Evolutionary conservation across 2,797 vertebrate genomes (phyloP).

Genomic region (Cyprinella venusta): DNA sequence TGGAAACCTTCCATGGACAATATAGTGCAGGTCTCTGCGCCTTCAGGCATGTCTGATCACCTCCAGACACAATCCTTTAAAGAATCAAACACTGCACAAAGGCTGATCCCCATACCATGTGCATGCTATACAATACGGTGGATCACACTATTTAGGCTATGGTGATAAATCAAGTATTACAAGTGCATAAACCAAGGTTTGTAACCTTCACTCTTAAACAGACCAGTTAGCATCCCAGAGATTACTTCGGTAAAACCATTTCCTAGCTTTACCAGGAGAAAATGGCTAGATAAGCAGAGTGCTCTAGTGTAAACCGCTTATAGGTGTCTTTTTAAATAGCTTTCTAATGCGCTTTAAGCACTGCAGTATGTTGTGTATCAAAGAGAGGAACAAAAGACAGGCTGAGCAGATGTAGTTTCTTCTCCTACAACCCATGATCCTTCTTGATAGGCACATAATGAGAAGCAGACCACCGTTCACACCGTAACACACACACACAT

Average conservation of each 20-base stretch:
- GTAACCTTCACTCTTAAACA: not conserved
- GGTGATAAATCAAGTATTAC: slow-evolving; percentile 48
- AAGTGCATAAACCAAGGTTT: slow-evolving; percentile 30
- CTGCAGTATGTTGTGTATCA: slow-evolving; percentile 67
- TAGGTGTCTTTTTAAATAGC: slow-evolving; percentile 71
- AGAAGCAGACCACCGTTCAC: slow-evolving; percentile 77
- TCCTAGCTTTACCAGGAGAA: slow-evolving; percentile 49
- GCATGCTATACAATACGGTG: slow-evolving; percentile 34
- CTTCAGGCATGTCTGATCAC: slow-evolving; percentile 42
- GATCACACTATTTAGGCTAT: slow-evolving; percentile 57
- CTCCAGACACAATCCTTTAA: not conserved
- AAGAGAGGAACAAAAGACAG: slow-evolving; percentile 70
- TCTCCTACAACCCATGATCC: slow-evolving; percentile 72
- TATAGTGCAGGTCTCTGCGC: slow-evolving; percentile 16
- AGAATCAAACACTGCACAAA: slow-evolving; percentile 29
- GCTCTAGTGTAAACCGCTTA: slow-evolving; percentile 61
- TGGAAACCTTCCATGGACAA: slow-evolving; percentile 17
- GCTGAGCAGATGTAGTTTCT: slow-evolving; percentile 68
- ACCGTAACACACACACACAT: slow-evolving; percentile 76
- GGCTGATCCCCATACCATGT: slow-evolving; percentile 1
- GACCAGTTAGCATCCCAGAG: not conserved
- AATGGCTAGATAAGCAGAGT: slow-evolving; percentile 58
- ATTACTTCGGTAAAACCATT: slow-evolving; percentile 1
- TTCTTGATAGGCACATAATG: slow-evolving; percentile 76
- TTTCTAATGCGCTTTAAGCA: slow-evolving; percentile 63